Evolutionary conservation across 1,140 invertebrate genomes (phyloP).

Genomic region (Galendromus occidentalis): DNA sequence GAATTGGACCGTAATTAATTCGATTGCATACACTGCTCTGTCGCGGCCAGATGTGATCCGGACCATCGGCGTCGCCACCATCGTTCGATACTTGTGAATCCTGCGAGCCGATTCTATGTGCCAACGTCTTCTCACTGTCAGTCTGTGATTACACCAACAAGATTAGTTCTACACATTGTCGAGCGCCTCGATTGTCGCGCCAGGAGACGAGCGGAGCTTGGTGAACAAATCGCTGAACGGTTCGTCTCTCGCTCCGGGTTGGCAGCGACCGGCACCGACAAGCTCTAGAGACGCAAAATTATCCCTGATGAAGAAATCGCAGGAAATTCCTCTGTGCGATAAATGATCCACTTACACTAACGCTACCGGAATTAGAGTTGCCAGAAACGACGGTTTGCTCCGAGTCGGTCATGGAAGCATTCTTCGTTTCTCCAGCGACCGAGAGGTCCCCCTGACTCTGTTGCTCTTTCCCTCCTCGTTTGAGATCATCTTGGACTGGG

Average conservation of each 20-base stretch:
- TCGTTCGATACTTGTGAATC: conserved; percentile 53
- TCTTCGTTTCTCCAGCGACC: conserved; percentile 36
- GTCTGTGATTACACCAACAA: conserved; percentile 26
- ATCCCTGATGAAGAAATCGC: neutral
- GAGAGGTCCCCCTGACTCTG: conserved; percentile 17
- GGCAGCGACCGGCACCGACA: neutral
- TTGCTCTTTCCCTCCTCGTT: conserved; percentile 9
- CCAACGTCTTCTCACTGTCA: conserved; percentile 59
- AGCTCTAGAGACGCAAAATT: neutral
- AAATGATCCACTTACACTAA: conserved; percentile 32
- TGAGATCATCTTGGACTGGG: conserved; percentile 38
- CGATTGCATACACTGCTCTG: conserved; percentile 58
- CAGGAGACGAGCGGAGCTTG: neutral
- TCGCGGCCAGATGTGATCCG: conserved; percentile 44
- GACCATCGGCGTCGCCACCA: conserved; percentile 22
- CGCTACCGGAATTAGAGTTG: conserved; percentile 42
- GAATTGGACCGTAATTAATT: neutral
- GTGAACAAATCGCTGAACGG: neutral
- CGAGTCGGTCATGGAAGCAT: conserved; percentile 54
- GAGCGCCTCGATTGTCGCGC: neutral
- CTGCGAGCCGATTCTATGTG: conserved; percentile 55
- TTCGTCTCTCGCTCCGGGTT: neutral
- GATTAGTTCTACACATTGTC: neutral
- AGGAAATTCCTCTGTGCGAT: neutral
- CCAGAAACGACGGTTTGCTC: conserved; percentile 52